Evolutionary conservation across 2,888 invertebrate species (phyloP), one percentile per base, ranked within the genome.

Genomic region (Dicroscelio sp.): DNA sequence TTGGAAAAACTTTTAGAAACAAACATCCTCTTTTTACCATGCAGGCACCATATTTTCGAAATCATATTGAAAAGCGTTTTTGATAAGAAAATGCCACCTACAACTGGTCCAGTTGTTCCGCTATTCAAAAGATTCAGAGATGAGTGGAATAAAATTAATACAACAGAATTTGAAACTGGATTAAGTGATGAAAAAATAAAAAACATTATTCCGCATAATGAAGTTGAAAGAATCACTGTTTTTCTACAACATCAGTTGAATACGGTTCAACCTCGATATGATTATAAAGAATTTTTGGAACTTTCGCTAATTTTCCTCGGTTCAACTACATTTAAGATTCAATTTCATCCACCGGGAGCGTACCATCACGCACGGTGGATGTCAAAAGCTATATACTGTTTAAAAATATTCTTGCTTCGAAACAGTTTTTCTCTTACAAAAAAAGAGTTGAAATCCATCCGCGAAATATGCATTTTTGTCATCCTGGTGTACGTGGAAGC

Each of bases 331-430:
- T 14, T 30, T 43, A 43, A 17, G 20, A 1, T 35, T 23, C 2
- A 10, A 48, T 79, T 79, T 79, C 78, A 30, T 63, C 78, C 78
- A 30, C 43, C 65, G 4, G 48, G 78, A 63, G 92, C 94, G 35
- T 84, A 93, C 52, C 93, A 92, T 38, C 94, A 94, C 85, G 94
- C 95, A 63, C 89, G 94, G 10, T 95, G 94, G 94, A 95, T 95
- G 93, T 27, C 65, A 30, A 65, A 65, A n/a, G 93, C 90, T 38
- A 87, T 87, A 30, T 75, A 82, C 65, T 87, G 79, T 31, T 48
- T 79, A n/a, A 86, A 79, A 69, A 86, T 93, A 90, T 88, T 93
- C 78, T 63, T 94, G 48, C 93, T 94, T 78, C 86, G 91, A 30
- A 60, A 90, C 12, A 84, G 91, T 67, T 94, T 93, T 63, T 55